Evolutionary conservation across 92 coral and sea anemone species (phyloP).

Genomic region (Ricordea florida): DNA sequence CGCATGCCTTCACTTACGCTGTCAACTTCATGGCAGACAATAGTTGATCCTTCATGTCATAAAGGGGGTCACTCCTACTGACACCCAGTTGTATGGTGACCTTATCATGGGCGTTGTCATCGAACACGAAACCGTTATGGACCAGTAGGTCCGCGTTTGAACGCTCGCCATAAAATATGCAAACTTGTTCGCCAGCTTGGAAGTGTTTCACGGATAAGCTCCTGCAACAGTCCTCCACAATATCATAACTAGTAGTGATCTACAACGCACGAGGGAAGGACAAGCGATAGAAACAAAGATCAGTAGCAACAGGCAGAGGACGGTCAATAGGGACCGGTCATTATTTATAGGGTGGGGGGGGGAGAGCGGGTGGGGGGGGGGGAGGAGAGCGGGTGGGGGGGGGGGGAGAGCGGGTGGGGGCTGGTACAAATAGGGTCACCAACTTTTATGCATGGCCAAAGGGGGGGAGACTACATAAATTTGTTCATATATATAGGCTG

Average conservation of each 20-base stretch:
- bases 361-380: too few relatives aligned
- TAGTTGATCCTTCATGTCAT: slow-evolving; percentile 80
- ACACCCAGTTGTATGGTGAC: slow-evolving; percentile 86
- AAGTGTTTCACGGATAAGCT: slow-evolving; percentile 78
- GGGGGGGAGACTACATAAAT: too few relatives aligned
- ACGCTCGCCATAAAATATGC: slow-evolving; percentile 92
- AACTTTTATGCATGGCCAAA: too few relatives aligned
- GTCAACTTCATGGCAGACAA: slow-evolving; percentile 64
- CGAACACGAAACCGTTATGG: slow-evolving; percentile 91
- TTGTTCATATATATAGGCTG: too few relatives aligned
- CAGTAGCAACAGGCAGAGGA: background rate
- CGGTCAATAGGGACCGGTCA: too few relatives aligned
- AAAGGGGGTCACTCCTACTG: slow-evolving; percentile 87
- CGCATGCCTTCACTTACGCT: too few relatives aligned
- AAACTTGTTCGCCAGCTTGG: slow-evolving; percentile 88
- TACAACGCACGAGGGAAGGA: too few relatives aligned
- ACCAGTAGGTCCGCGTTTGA: slow-evolving; percentile 90
- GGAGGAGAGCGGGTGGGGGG: too few relatives aligned
- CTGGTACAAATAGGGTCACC: too few relatives aligned
- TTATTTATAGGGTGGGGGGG: too few relatives aligned
- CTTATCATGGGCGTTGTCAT: slow-evolving; percentile 75
- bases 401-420: too few relatives aligned
- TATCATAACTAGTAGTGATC: slow-evolving; percentile 95
- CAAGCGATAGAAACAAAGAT: too few relatives aligned
- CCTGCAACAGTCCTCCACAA: slow-evolving; percentile 65